These are phyloP conservation scores for Chromis chromis DNA, from an alignment of 2,797 vertebrate species.

Conservation along the genomic window DNA sequence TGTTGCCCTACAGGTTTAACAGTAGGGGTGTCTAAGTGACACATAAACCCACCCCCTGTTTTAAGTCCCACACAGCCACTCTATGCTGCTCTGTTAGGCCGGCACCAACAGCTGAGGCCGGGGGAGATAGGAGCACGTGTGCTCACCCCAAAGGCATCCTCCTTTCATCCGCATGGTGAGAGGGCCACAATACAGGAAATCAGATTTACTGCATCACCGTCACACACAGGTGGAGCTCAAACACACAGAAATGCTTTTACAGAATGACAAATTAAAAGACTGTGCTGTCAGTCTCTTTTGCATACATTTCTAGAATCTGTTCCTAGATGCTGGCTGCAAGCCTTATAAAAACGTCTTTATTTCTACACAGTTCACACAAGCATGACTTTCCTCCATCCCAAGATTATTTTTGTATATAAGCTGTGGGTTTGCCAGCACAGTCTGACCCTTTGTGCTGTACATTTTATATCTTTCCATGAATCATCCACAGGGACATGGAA, in stretches of 20 bases:
- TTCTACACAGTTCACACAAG: not conserved
- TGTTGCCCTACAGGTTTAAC: constrained; percentile 57
- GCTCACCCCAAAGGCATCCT: constrained; percentile 80
- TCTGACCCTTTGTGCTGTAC: not conserved
- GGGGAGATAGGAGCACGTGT: constrained; percentile 66
- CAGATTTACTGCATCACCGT: constrained; percentile 38
- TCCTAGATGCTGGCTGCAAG: not conserved
- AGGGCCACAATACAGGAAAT: constrained; percentile 55
- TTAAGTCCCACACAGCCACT: constrained; percentile 43
- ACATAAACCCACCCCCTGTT: constrained; percentile 47
- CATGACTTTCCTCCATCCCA: not conserved
- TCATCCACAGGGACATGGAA: not conserved
- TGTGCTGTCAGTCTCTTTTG: no score
- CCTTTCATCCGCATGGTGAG: constrained; percentile 60
- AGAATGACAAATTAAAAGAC: not conserved
- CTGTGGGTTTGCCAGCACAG: not conserved
- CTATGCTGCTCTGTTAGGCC: constrained; percentile 43
- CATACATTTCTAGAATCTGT: not conserved
- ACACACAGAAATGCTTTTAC: not conserved
- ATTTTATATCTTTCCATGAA: not conserved
- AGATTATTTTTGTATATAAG: not conserved
- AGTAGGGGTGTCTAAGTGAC: constrained; percentile 48
- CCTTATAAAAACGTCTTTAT: not conserved
- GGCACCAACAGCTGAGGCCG: constrained; percentile 79
- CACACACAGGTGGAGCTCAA: constrained; percentile 26